Conservation (phyloP, 2,888 invertebrate genomes). For the Heteropelma amictum region DNA sequence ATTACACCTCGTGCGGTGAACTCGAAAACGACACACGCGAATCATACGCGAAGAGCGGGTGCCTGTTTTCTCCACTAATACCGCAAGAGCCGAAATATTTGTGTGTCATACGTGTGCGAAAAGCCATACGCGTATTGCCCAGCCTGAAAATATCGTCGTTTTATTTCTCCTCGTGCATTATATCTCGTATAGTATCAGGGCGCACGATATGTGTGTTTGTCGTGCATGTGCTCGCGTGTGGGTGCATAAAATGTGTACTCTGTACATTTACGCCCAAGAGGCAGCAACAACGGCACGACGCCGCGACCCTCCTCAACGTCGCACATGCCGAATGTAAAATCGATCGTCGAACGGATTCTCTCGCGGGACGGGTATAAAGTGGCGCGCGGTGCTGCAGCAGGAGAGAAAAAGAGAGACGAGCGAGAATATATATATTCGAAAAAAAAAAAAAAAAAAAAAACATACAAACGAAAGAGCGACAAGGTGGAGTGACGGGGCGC, state of each 20-base stretch:
- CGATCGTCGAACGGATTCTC: slow-evolving; percentile 60
- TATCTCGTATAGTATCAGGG: slow-evolving; percentile 5
- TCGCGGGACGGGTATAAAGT: slow-evolving; percentile 53
- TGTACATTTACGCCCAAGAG: slow-evolving; percentile 37
- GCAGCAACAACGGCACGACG: slow-evolving; percentile 51
- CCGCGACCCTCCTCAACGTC: slow-evolving; percentile 72
- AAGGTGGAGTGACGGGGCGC: slow-evolving; percentile 11
- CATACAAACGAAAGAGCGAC: background rate
- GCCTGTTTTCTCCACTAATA: slow-evolving; percentile 11
- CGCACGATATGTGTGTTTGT: slow-evolving; percentile 6
- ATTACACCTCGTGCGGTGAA: too few relatives aligned
- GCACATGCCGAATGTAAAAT: slow-evolving; percentile 62
- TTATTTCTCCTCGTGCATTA: background rate
- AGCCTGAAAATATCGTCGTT: slow-evolving; percentile 73
- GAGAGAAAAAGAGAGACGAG: slow-evolving; percentile 17
- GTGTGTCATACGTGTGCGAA: slow-evolving; percentile 36
- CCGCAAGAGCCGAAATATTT: slow-evolving; percentile 72
- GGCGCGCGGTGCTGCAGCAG: slow-evolving; percentile 24
- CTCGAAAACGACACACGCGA: too few relatives aligned
- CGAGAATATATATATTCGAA: slow-evolving; percentile 18
- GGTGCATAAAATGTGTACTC: slow-evolving; percentile 14
- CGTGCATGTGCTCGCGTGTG: background rate
- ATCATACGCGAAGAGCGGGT: background rate
- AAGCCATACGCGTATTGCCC: slow-evolving; percentile 65
- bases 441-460: background rate